Evolutionary conservation across 53 echinoderm and acorn worm species (phyloP).

Genomic region (Paracentrotus lividus): DNA sequence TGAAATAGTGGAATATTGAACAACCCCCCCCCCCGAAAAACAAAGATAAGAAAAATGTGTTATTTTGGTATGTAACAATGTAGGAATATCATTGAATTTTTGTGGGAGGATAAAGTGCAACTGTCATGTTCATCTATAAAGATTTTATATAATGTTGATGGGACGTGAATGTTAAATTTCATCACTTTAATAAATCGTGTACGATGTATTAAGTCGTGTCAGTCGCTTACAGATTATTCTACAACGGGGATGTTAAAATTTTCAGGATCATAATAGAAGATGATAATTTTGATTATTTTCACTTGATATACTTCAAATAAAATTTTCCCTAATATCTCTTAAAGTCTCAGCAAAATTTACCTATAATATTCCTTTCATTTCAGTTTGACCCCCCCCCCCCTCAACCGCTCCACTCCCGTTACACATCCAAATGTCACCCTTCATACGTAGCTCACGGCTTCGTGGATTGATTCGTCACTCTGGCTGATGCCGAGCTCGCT

Average conservation of each 20-base stretch:
- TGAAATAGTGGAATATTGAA: too few relatives aligned
- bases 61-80: too few relatives aligned
- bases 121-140: too few relatives aligned
- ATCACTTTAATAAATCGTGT: background rate
- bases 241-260: background rate
- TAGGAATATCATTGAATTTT: too few relatives aligned
- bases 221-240: too few relatives aligned
- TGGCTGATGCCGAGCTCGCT: background rate
- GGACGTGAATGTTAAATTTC: background rate
- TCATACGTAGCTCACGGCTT: background rate
- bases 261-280: background rate
- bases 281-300: background rate
- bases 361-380: background rate
- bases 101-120: too few relatives aligned
- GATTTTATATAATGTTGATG: too few relatives aligned
- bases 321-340: too few relatives aligned
- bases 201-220: background rate
- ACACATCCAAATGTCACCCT: slow-evolving; percentile 25
- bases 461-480: slow-evolving; percentile 32
- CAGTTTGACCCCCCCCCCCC: background rate
- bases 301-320: too few relatives aligned
- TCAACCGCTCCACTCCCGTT: background rate
- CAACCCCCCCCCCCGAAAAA: too few relatives aligned
- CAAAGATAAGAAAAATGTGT: too few relatives aligned
- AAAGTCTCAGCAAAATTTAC: too few relatives aligned